Evolutionary conservation across 2,797 vertebrate genomes (phyloP), one percentile per base, ranked within the genome.

Genomic region (Ceyx erithaca): DNA sequence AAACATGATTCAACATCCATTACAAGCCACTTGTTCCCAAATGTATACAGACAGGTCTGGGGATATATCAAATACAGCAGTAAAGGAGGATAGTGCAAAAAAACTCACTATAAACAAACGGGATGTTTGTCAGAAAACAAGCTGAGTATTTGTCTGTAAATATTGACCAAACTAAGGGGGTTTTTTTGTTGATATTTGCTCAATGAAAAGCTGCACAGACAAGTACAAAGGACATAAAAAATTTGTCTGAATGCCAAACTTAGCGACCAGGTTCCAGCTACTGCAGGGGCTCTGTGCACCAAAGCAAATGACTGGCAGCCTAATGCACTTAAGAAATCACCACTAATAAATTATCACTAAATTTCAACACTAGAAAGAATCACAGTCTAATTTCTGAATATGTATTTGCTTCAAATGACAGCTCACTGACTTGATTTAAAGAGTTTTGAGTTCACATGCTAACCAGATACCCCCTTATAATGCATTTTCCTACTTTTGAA

Each of bases 41-140:
- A 96, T 89, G 76, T 26, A 94, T 25, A 94, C 61, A 94, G 79
- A 81, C n/a, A 64, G 40, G 68, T 87, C 70, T 45, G 67, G 58
- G 55, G 69, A 80, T 88, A 87, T 31, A 81, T 80, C 76, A 88
- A 96, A 93, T 2, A 86, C 37, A 69, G 40, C 67, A 86, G 28
- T 40, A 59, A 88, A 80, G 71, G 92, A 91, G 1, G 5, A 87
- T 77, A 92, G 80, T 83, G 67, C 84, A 91, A 94, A 51, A 91
- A 71, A 1, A 1, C 69, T 78, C 68, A 79, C 16, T 81, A 77
- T 30, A 92, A 92, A 90, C 87, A 92, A 77, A 82, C 43, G 55
- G 46, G 49, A 72, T 94, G 70, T 93, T 96, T 93, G 94, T 91
- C 69, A 89, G 80, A 94, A 94, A 92, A 75, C 87, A 93, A 75